These are phyloP conservation scores for Pygocentrus nattereri DNA, from an alignment of 2,797 vertebrate genomes.

Conservation along the genomic window DNA sequence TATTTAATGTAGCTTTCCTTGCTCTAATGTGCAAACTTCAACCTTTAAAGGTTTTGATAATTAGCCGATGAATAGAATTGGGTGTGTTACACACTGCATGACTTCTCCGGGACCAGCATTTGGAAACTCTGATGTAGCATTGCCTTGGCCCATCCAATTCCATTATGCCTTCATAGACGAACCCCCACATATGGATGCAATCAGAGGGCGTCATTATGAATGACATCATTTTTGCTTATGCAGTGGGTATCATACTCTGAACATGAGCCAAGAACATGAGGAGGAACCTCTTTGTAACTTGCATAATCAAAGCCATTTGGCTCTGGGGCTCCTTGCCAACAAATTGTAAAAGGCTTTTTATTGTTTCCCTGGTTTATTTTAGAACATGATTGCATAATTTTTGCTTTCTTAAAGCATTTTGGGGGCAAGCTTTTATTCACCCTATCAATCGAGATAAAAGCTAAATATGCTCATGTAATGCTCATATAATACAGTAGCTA, in stretches of 20 bases:
- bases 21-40: too few relatives aligned
- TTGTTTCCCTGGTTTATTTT: constrained; percentile 1
- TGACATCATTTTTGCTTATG: constrained; percentile 72
- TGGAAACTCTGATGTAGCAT: background rate
- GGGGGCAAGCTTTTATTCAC: background rate
- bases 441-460: too few relatives aligned
- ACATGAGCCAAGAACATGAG: constrained; percentile 38
- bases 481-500: background rate
- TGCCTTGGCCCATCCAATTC: constrained; percentile 1
- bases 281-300: constrained; percentile 8
- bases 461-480: background rate
- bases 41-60: background rate
- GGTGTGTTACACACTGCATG: background rate
- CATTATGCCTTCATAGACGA: background rate
- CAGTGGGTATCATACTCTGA: constrained; percentile 59
- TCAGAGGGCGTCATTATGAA: constrained; percentile 68
- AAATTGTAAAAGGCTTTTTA: constrained; percentile 23
- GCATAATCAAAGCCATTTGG: constrained; percentile 17
- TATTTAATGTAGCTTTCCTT: too few relatives aligned
- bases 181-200: constrained; percentile 74
- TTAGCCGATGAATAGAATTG: background rate
- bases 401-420: background rate
- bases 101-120: background rate
- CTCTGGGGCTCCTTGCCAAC: constrained; percentile 4
- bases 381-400: background rate